These are phyloP conservation scores for Clarias platycephalus DNA, from an alignment of 2,797 vertebrate species.

Conservation along the genomic window DNA sequence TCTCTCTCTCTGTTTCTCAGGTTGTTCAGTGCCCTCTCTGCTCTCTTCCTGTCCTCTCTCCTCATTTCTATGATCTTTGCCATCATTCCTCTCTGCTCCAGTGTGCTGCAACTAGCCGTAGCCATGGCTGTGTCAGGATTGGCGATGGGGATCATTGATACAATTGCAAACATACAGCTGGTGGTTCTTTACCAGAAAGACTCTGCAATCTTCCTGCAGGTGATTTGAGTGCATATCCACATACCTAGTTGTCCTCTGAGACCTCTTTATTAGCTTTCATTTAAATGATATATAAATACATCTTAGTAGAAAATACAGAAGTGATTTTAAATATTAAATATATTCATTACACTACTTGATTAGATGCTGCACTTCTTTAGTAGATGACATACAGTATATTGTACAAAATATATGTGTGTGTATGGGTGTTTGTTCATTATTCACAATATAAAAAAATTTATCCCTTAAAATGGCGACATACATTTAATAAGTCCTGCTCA, in stretches of 20 bases:
- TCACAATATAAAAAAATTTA: background rate
- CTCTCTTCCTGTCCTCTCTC: conserved; percentile 85
- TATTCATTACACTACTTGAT: background rate
- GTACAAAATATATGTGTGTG: too few relatives aligned
- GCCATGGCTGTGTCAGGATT: conserved; percentile 93
- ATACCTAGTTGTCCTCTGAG: background rate
- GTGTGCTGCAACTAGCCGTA: conserved; percentile 85
- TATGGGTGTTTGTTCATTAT: too few relatives aligned
- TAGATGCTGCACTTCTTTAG: background rate
- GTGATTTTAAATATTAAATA: background rate
- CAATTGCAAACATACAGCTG: conserved; percentile 94
- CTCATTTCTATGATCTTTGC: conserved; percentile 92
- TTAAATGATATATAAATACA: background rate
- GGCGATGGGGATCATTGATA: conserved; percentile 96
- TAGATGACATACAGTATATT: background rate
- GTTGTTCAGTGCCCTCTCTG: conserved; percentile 83
- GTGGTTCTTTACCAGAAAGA: conserved; percentile 96
- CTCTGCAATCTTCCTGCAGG: conserved; percentile 94
- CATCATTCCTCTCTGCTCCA: conserved; percentile 89
- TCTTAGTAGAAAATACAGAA: background rate
- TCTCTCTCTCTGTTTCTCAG: conserved; percentile 63
- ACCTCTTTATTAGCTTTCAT: background rate
- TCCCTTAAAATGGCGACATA: background rate
- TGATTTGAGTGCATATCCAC: conserved; percentile 56
- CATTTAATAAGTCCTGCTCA: background rate